Percentiles rank a stretch among this genome's conserved stretches.
Evolutionary conservation across 1,140 invertebrate species (phyloP).

Genomic region (Ylistrum balloti): DNA sequence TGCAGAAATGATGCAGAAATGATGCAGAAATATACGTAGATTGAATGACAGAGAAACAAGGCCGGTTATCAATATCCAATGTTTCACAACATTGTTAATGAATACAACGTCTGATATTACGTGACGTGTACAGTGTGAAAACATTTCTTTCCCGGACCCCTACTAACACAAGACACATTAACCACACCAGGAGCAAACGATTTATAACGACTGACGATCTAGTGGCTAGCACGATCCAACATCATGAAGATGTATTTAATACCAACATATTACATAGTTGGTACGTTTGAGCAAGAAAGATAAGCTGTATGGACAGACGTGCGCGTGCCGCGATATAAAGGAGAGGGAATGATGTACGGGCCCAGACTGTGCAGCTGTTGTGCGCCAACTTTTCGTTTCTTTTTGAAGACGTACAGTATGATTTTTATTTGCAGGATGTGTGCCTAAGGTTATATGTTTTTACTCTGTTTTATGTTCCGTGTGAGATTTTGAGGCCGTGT

Average conservation of each 20-base stretch:
- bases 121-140: not conserved
- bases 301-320: conserved; percentile 10
- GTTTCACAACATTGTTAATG: not conserved
- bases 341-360: not conserved
- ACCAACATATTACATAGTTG: not conserved
- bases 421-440: conserved; percentile 39
- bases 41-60: not conserved
- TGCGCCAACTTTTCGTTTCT: conserved; percentile 31
- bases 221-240: not conserved
- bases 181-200: conserved; percentile 12
- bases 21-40: not conserved
- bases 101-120: not conserved
- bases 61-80: conserved; percentile 13
- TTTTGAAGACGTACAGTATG: conserved; percentile 39
- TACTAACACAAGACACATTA: not conserved
- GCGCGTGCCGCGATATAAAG: not conserved
- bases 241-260: conserved; percentile 36
- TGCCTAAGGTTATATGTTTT: conserved; percentile 35
- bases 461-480: conserved; percentile 28
- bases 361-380: conserved; percentile 21
- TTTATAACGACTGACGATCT: conserved; percentile 27
- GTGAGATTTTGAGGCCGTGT: conserved; percentile 24
- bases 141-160: not conserved
- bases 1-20: not conserved
- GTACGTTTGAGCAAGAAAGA: conserved; percentile 26